Conservation (phyloP, 1,140 invertebrate species). For the Araneus ventricosus region DNA sequence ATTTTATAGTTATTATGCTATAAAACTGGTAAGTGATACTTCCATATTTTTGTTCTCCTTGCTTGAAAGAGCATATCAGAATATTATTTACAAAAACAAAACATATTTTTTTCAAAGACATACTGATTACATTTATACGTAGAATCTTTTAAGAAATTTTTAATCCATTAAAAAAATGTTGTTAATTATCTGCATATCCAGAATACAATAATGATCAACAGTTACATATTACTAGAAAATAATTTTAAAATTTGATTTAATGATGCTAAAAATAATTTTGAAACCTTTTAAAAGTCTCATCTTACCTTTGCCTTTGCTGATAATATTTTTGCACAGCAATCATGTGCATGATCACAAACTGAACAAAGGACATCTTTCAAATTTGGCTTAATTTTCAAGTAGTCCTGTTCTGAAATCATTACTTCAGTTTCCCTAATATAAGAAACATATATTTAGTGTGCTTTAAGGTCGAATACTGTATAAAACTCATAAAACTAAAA, state of each 20-base stretch:
- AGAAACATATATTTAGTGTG: neutral
- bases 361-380: slow-evolving; percentile 88
- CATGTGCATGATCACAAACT: slow-evolving; percentile 94
- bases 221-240: too few species aligned
- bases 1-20: too few species aligned
- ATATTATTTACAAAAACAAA: too few species aligned
- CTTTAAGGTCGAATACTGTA: neutral
- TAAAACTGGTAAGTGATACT: too few species aligned
- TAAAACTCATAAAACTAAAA: neutral
- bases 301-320: slow-evolving; percentile 84
- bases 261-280: neutral
- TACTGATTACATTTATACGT: too few species aligned
- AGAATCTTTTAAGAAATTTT: too few species aligned
- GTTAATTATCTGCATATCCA: too few species aligned
- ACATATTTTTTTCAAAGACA: too few species aligned
- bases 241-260: neutral
- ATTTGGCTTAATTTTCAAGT: slow-evolving; percentile 85
- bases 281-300: neutral
- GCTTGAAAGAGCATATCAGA: too few species aligned
- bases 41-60: too few species aligned
- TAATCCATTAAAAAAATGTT: too few species aligned
- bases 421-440: slow-evolving; percentile 53
- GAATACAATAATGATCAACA: too few species aligned
- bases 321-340: slow-evolving; percentile 91
- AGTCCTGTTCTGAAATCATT: slow-evolving; percentile 86